These are phyloP conservation scores for Istiophorus platypterus DNA, from an alignment of 2,113 vertebrate species.

Conservation along the genomic window DNA sequence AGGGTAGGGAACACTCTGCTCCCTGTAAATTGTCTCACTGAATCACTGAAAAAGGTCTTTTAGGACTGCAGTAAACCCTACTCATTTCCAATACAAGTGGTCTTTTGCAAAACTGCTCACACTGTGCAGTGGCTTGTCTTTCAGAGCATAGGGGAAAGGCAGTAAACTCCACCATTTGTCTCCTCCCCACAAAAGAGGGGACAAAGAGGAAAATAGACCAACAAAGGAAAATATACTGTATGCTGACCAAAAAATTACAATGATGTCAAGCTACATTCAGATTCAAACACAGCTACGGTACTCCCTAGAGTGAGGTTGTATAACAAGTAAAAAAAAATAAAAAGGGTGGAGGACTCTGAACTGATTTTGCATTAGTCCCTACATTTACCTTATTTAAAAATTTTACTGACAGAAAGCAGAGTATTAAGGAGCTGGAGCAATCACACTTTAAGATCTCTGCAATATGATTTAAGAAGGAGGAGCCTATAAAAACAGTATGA, in stretches of 20 bases:
- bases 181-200: constrained; percentile 50
- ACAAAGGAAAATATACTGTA: constrained; percentile 35
- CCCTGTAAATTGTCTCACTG: constrained; percentile 50
- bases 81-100: constrained; percentile 59
- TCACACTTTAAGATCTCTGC: constrained; percentile 72
- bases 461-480: constrained; percentile 17
- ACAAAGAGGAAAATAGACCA: constrained; percentile 37
- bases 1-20: constrained; percentile 39
- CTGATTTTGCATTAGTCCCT: constrained; percentile 1
- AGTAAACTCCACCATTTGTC: constrained; percentile 47
- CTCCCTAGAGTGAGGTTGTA: constrained; percentile 28
- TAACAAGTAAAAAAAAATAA: constrained; percentile 10
- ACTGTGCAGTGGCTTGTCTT: constrained; percentile 46
- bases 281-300: constrained; percentile 57
- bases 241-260: constrained; percentile 41
- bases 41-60: constrained; percentile 64
- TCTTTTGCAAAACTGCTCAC: constrained; percentile 38
- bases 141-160: constrained; percentile 42
- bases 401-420: constrained; percentile 7
- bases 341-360: not conserved
- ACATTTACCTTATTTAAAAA: constrained; percentile 1
- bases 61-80: constrained; percentile 43
- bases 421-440: constrained; percentile 59
- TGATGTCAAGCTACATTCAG: constrained; percentile 72
- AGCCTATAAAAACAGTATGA: constrained; percentile 63